Evolutionary conservation across 2,888 invertebrate species (phyloP), one percentile per base, ranked within the genome.

Genomic region (Sinotaia quadrata): DNA sequence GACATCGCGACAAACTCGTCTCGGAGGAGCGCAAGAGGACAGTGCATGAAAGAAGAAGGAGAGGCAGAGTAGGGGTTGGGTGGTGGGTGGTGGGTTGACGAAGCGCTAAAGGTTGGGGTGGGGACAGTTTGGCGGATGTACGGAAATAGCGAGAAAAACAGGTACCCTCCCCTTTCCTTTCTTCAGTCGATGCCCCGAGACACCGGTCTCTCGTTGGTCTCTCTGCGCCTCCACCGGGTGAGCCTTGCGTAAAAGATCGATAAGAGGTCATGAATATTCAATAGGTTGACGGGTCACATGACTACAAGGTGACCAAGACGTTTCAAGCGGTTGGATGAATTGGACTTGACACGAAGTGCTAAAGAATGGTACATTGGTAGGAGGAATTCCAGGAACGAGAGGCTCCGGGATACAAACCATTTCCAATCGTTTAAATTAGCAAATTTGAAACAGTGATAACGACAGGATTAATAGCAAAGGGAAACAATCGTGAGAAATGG

Each of bases 271-370:
- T 63, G 63, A 63, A 63, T 63, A 63, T 63, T 54, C 63, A 63
- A 34, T 36, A 63, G 36, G 41, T 63, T 63, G 63, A 63, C 63
- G 63, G 62, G 63, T 63, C 63, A 63, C 63, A 63, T 63, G 63
- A 63, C 63, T 54, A 41, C 54, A 63, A 63, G 63, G 63, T 62
- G 63, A 63, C 63, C 63, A 63, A 63, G 63, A 63, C 63, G 51
- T 63, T 62, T 63, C 54, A 63, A 63, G 63, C 63, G 52, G 63
- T 63, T 63, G 52, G 63, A 37, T 54, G 63, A 63, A 63, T 63
- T 63, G 41, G 63, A 54, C 52, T 63, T 63, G 63, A 63, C 63
- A 63, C 54, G 54, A 63, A 52, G 27, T 41, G 54, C 37, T 52
- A 51, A 63, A 63, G 63, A 62, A 63, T 63, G 29, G 52, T 54